Conservation (phyloP, 2,113 vertebrate genomes). For the Stegostoma tigrinum region DNA sequence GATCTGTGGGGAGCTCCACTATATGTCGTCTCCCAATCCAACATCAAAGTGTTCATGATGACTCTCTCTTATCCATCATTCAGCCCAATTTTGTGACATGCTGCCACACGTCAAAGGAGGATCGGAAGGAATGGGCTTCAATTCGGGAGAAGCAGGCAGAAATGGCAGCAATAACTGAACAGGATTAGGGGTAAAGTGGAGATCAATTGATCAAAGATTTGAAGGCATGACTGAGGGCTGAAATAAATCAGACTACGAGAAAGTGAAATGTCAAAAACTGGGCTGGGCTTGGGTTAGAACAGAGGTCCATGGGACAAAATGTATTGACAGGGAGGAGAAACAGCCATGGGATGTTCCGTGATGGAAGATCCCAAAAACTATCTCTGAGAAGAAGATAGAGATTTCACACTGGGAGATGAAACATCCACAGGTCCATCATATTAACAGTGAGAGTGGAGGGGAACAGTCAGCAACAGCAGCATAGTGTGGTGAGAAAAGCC, state of each 20-base stretch:
- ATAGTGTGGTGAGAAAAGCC: background rate
- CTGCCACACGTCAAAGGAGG: background rate
- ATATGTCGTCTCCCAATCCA: no score
- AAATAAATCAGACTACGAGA: background rate
- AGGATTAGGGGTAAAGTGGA: background rate
- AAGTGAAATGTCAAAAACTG: background rate
- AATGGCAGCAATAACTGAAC: background rate
- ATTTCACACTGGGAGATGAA: background rate
- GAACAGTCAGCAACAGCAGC: background rate
- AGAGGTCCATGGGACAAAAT: background rate
- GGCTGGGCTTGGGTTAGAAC: background rate
- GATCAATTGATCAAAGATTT: background rate
- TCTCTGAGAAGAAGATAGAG: background rate
- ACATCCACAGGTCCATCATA: background rate
- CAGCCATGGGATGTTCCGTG: background rate
- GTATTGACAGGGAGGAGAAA: background rate
- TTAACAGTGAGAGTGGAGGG: background rate
- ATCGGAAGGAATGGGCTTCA: background rate
- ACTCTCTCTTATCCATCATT: no score
- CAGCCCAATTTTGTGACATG: no score
- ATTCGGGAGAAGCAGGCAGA: background rate
- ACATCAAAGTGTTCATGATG: no score
- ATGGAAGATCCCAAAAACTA: background rate
- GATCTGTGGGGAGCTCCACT: no score
- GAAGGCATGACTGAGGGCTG: background rate